Percentiles rank a stretch among this genome's conserved stretches.
Conservation (phyloP, 2,797 vertebrate genomes). For the Chelonia mydas region DNA sequence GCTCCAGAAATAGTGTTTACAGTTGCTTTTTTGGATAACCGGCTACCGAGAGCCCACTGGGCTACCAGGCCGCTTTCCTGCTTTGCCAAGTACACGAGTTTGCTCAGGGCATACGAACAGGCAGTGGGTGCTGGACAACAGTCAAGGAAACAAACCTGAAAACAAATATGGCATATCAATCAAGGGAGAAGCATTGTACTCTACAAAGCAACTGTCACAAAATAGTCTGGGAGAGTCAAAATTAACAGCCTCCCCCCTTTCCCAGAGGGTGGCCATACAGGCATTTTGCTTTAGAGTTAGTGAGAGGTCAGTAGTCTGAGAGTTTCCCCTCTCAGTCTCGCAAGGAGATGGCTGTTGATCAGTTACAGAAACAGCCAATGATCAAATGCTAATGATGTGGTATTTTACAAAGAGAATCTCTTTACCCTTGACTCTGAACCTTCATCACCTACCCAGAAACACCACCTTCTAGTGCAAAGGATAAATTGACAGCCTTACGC, state of each 20-base stretch:
- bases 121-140: constrained; percentile 70
- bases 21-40: background rate
- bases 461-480: constrained; percentile 57
- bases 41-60: background rate
- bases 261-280: rapidly evolving
- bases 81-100: constrained; percentile 4
- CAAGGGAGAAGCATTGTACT: background rate
- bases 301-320: rapidly evolving
- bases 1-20: constrained; percentile 71
- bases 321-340: background rate
- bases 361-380: background rate
- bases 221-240: background rate
- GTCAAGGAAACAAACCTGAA: constrained; percentile 59
- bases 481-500: constrained; percentile 62
- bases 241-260: background rate
- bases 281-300: background rate
- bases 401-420: background rate
- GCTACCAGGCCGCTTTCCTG: background rate
- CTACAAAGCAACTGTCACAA: background rate
- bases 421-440: background rate
- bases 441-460: background rate
- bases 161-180: constrained; percentile 21
- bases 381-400: background rate
- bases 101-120: constrained; percentile 76
- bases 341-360: background rate